These are phyloP conservation scores for Alloplasta piceator DNA, from an alignment of 2,888 invertebrate species.

Conservation along the genomic window DNA sequence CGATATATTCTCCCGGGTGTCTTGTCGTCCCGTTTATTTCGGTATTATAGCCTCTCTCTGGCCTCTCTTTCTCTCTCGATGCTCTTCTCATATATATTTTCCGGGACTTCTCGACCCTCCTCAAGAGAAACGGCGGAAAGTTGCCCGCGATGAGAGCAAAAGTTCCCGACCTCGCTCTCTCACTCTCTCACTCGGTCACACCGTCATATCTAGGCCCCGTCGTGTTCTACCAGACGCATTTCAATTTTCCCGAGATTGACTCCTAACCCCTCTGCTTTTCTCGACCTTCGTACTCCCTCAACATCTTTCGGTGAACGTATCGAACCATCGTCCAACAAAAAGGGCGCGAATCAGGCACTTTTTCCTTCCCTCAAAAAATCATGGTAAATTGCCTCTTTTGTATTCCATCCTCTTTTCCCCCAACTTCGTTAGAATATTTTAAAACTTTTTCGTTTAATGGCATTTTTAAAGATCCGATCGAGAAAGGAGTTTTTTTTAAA, in stretches of 20 bases:
- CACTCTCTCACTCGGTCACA: neutral
- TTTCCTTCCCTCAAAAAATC: too few relatives aligned
- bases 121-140: slow-evolving; percentile 8
- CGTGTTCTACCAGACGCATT: slow-evolving; percentile 41
- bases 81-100: slow-evolving; percentile 24
- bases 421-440: too few relatives aligned
- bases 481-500: too few relatives aligned
- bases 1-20: slow-evolving; percentile 10
- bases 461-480: too few relatives aligned
- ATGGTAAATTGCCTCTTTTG: too few relatives aligned
- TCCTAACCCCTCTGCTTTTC: slow-evolving; percentile 25
- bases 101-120: slow-evolving; percentile 34
- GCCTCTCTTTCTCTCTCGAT: slow-evolving; percentile 2
- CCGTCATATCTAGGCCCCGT: slow-evolving; percentile 4
- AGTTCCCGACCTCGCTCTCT: slow-evolving; percentile 48
- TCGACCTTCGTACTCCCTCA: slow-evolving; percentile 14
- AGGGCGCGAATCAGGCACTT: too few relatives aligned
- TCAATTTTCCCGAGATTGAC: slow-evolving; percentile 60
- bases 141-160: slow-evolving; percentile 12
- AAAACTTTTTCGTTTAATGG: too few relatives aligned
- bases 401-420: too few relatives aligned
- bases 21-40: slow-evolving; percentile 53
- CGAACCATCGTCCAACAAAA: too few relatives aligned
- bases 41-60: slow-evolving; percentile 34
- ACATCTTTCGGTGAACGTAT: too few relatives aligned